A percentile compares a stretch with the other conserved stretches of the same genome.
Conservation (phyloP, 1,140 invertebrate species). For the Lordiphosa mommai region DNA sequence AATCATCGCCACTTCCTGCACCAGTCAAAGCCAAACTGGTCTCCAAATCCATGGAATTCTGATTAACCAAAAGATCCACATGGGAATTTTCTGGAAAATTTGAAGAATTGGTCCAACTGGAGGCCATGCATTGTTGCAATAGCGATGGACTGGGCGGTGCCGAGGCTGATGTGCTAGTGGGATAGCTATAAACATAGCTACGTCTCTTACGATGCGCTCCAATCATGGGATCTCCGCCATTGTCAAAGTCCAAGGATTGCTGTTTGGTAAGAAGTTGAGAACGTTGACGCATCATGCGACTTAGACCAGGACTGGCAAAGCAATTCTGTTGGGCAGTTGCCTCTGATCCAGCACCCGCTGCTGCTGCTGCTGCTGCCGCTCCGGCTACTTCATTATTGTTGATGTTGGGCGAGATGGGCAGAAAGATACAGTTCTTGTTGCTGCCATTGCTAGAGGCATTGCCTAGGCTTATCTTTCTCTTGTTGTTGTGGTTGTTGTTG, state of each 20-base stretch:
- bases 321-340: constrained; percentile 81
- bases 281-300: constrained; percentile 81
- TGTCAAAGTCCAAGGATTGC: constrained; percentile 64
- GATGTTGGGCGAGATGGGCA: constrained; percentile 86
- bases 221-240: constrained; percentile 67
- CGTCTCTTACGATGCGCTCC: constrained; percentile 59
- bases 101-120: constrained; percentile 40
- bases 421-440: constrained; percentile 89
- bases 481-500: constrained; percentile 66
- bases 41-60: constrained; percentile 74
- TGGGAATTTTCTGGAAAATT: constrained; percentile 34
- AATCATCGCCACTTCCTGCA: constrained; percentile 27
- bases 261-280: constrained; percentile 59
- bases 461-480: constrained; percentile 82
- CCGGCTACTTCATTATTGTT: constrained; percentile 75
- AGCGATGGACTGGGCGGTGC: constrained; percentile 76
- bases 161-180: constrained; percentile 66
- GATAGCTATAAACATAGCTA: constrained; percentile 55
- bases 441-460: constrained; percentile 80
- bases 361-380: constrained; percentile 77
- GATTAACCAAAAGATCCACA: constrained; percentile 51
- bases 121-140: constrained; percentile 54
- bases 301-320: constrained; percentile 91
- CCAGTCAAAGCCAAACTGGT: constrained; percentile 51
- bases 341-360: background rate